Evolutionary conservation across 2,797 vertebrate species (phyloP), one percentile per base, ranked within the genome.

Genomic region (Poeciliopsis gracilis): DNA sequence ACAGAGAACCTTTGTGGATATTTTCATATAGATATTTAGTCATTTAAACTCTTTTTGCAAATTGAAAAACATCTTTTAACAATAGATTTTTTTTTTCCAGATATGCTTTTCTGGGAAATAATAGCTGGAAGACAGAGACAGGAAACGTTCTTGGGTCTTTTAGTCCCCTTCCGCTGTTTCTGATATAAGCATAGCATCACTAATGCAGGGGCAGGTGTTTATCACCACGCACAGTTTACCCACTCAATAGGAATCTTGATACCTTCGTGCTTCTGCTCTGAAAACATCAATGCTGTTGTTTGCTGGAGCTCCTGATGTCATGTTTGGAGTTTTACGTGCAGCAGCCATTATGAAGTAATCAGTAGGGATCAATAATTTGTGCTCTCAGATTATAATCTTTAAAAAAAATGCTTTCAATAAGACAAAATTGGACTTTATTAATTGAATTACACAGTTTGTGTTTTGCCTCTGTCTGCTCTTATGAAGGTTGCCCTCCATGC

Each of bases 401-500:
- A 72, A 18, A 28, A 36, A 36, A 61, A n/a, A 36, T 13, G 53
- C 78, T 79, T 47, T 67, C 1, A 53, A 47, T 5, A 3, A 41
- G 55, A 81, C 38, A 49, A 23, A 18, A 59, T 41, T 6, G 0
- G 36, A 4, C 78, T 86, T 82, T 66, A 16, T 28, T n/a, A 13
- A 9, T 73, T 67, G 77, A 79, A 45, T 61, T 57, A 82, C 41
- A 63, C 11, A 2, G 47, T 53, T 33, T 9, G 38, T 43, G 2
- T 66, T 78, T 72, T 77, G 1, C 47, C 3, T 83, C 30, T 77
- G 1, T 55, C 4, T 61, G 12, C 67, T 72, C 33, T 18, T 1
- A 76, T 16, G 11, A 86, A 99, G 98, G 98, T 99, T 71, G 98
- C 97, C 1, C 92, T 99, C 72, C 98, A 99, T 3, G 98, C 98